Evolutionary conservation across 2,797 vertebrate species (phyloP).

Genomic region (Microtus agrestis): DNA sequence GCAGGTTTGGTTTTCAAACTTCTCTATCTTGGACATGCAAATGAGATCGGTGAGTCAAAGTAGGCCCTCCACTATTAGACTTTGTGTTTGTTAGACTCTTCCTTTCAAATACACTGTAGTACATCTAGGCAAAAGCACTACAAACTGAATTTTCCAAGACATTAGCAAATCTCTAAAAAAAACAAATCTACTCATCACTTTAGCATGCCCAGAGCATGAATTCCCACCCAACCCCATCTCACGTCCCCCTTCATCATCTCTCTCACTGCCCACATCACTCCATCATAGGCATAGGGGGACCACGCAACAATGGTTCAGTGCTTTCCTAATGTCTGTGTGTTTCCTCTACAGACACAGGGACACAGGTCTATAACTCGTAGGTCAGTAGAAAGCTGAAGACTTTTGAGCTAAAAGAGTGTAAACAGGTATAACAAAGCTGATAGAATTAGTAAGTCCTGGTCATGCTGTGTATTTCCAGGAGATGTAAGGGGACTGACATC

Average conservation of each 20-base stretch:
- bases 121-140: not conserved
- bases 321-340: not conserved
- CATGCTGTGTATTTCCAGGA: not conserved
- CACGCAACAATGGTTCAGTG: not conserved
- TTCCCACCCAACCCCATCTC: not conserved
- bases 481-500: not conserved
- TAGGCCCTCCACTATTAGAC: not conserved
- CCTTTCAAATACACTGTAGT: not conserved
- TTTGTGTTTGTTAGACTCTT: not conserved
- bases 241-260: not conserved
- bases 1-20: not conserved
- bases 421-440: not conserved
- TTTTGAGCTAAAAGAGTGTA: not conserved
- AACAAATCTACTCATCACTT: not conserved
- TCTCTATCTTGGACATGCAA: not conserved
- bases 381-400: not conserved
- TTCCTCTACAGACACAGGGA: fast-evolving
- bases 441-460: not conserved
- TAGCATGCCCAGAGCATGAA: not conserved
- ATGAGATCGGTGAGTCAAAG: not conserved
- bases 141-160: not conserved
- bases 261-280: not conserved
- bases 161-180: not conserved
- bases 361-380: not conserved
- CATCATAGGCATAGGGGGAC: not conserved